Conservation (phyloP, 2,888 invertebrate genomes). For the Zhengitettix transpicula region DNA sequence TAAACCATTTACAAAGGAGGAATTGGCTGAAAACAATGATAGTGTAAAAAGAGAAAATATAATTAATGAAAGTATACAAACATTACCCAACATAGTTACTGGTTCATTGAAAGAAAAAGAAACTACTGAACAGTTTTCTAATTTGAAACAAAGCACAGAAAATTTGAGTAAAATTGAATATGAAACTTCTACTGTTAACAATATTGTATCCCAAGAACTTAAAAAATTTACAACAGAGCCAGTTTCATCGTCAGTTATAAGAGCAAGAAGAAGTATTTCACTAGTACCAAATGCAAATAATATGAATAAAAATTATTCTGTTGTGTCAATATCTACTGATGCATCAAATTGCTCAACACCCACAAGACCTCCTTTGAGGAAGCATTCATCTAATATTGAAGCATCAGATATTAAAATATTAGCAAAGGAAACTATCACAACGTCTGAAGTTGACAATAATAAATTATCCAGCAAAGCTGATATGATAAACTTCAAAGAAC, state of each 20-base stretch:
- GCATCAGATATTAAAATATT: slow-evolving; percentile 21
- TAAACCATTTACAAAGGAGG: neutral
- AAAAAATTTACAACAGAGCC: too few relatives aligned
- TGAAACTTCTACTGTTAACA: too few relatives aligned
- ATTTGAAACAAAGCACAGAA: too few relatives aligned
- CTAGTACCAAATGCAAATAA: slow-evolving; percentile 8
- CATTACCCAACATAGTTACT: too few relatives aligned
- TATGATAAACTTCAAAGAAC: neutral
- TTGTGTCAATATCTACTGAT: neutral
- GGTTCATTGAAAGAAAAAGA: too few relatives aligned
- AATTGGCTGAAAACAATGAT: neutral
- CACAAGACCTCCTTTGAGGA: slow-evolving; percentile 32
- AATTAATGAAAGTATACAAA: too few relatives aligned
- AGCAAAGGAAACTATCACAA: slow-evolving; percentile 2
- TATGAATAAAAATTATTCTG: slow-evolving; percentile 6
- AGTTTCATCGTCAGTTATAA: slow-evolving; percentile 6
- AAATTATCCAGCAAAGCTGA: slow-evolving; percentile 4
- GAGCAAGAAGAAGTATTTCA: slow-evolving; percentile 6
- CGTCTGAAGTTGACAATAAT: slow-evolving; percentile 6
- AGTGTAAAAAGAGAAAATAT: slow-evolving; percentile 13
- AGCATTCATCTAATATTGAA: slow-evolving; percentile 38
- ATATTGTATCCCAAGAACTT: too few relatives aligned
- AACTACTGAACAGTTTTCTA: too few relatives aligned
- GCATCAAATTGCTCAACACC: neutral
- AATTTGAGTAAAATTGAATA: too few relatives aligned